phyloP scores from a whole-genome alignment of 2,113 vertebrate species.

The Eidolon helvum region DNA sequence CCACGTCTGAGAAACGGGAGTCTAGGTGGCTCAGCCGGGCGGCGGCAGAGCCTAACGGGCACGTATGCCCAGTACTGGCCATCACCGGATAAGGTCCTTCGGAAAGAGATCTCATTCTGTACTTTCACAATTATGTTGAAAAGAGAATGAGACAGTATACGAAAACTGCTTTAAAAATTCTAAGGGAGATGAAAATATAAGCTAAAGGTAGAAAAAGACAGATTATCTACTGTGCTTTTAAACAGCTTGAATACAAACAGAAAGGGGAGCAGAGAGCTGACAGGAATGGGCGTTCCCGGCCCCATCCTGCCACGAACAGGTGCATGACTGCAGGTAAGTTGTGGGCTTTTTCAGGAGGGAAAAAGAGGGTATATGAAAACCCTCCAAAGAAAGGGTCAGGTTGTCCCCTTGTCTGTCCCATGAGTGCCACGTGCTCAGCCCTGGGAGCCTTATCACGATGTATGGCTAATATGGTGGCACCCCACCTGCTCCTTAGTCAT shows the following conservation, averaged over 20 bases:
- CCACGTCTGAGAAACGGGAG: accelerated
- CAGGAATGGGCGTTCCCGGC: neutral
- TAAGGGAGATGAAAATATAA: neutral
- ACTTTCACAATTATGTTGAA: neutral
- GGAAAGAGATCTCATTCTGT: neutral
- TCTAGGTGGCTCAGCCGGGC: neutral
- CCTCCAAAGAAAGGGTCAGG: neutral
- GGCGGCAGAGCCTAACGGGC: accelerated
- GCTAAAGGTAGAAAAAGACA: neutral
- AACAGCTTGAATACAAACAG: neutral
- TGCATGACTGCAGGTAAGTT: too few relatives aligned
- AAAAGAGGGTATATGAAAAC: accelerated
- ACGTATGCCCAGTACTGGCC: accelerated
- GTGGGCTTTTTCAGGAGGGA: accelerated
- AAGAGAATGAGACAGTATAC: neutral
- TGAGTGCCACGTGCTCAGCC: accelerated
- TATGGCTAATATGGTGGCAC: accelerated
- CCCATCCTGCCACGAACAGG: too few relatives aligned
- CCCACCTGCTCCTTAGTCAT: neutral
- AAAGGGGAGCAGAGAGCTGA: neutral
- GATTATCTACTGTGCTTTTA: neutral
- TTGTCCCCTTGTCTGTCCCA: neutral
- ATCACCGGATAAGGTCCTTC: neutral
- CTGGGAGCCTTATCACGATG: neutral
- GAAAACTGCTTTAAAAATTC: neutral